Percentiles rank a stretch among this genome's conserved stretches.
Evolutionary conservation across 2,888 invertebrate genomes (phyloP).

Genomic region (Aphidoletes aphidimyza): DNA sequence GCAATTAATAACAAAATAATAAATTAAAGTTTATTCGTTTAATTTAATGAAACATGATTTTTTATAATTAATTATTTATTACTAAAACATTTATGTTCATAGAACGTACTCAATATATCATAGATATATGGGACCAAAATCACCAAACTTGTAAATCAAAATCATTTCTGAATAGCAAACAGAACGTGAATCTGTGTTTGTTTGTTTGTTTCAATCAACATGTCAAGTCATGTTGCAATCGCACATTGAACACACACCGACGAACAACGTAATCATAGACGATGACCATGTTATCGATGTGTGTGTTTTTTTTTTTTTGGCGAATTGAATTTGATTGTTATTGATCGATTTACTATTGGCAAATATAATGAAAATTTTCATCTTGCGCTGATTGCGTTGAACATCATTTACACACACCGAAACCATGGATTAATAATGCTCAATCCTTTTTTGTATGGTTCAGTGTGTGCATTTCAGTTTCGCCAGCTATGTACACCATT

Average conservation of each 20-base stretch:
- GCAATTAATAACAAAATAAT: constrained; percentile 9
- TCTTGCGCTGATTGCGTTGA: not conserved
- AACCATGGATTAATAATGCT: not conserved
- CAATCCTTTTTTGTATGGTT: constrained; percentile 20
- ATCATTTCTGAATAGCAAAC: not conserved
- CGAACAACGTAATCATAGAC: not conserved
- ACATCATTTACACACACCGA: not conserved
- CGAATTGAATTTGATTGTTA: not conserved
- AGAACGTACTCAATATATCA: constrained; percentile 97
- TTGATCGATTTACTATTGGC: constrained; percentile 32
- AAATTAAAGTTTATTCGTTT: not conserved
- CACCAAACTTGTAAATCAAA: constrained; percentile 71
- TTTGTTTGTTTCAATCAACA: not conserved
- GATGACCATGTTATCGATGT: not conserved
- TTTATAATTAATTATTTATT: not conserved
- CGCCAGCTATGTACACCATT: constrained; percentile 5
- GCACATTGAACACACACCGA: not conserved
- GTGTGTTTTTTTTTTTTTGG: not conserved
- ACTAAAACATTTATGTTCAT: constrained; percentile 74
- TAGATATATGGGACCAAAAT: constrained; percentile 96
- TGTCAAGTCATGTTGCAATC: not conserved
- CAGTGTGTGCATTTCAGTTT: not conserved
- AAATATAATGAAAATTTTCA: constrained; percentile 45
- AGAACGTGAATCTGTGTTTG: not conserved
- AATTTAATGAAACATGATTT: not conserved